A percentile compares a stretch with the other conserved stretches of the same genome.
Evolutionary conservation across 2,888 invertebrate species (phyloP).

Genomic region (Apodemia zela): DNA sequence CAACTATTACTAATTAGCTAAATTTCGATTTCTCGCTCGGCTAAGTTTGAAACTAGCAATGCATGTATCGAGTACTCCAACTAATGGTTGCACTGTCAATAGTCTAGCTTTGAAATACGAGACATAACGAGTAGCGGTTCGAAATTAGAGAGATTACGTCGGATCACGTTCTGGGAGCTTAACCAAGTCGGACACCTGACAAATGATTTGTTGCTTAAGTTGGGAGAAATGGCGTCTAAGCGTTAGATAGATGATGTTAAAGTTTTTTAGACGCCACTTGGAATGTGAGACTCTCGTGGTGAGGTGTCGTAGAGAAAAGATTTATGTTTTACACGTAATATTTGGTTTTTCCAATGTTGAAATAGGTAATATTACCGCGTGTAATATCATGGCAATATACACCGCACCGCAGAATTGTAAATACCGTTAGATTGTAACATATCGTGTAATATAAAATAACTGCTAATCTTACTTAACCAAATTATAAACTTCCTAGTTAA

Average conservation of each 20-base stretch:
- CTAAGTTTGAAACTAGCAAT: background rate
- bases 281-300: background rate
- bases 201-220: constrained; percentile 14
- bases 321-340: no score
- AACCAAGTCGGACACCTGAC: constrained; percentile 13
- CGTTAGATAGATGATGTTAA: constrained; percentile 9
- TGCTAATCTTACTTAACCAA: no score
- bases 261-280: constrained; percentile 1
- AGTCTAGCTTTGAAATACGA: constrained; percentile 8
- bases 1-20: background rate
- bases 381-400: no score
- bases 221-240: background rate
- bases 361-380: no score
- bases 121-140: constrained; percentile 14
- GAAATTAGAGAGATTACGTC: constrained; percentile 14
- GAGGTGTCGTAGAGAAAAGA: no score
- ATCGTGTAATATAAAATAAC: no score
- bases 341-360: no score
- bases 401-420: no score
- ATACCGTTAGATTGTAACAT: no score
- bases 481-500: no score
- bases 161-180: constrained; percentile 9
- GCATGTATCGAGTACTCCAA: constrained; percentile 8
- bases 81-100: constrained; percentile 15
- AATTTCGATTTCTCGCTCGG: background rate